A percentile compares a stretch with the other conserved stretches of the same genome.
These are phyloP conservation scores for Adoxophyes honmai DNA, from an alignment of 1,140 invertebrate species.

Conservation along the genomic window DNA sequence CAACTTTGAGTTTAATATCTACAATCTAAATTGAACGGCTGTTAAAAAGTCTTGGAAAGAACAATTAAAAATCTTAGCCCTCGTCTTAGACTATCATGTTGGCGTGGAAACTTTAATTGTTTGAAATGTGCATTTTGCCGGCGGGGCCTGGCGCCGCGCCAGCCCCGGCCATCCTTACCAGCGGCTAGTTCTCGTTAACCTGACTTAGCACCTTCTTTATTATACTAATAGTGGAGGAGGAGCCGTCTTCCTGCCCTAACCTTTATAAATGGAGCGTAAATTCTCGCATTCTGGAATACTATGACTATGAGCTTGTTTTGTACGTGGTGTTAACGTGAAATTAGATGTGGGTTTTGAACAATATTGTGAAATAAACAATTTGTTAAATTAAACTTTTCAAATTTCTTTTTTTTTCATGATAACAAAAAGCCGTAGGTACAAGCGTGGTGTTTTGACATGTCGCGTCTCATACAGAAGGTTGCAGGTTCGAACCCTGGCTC, in stretches of 20 bases:
- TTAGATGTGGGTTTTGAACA: background rate
- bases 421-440: too few relatives aligned
- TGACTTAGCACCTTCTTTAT: conserved; percentile 29
- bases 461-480: too few relatives aligned
- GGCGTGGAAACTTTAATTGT: conserved; percentile 38
- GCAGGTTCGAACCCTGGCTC: too few relatives aligned
- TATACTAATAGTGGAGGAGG: conserved; percentile 18
- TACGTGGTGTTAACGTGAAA: conserved; percentile 9
- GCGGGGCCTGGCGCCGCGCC: conserved; percentile 23
- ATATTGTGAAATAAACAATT: too few relatives aligned
- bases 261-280: conserved; percentile 12
- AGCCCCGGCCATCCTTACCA: conserved; percentile 11
- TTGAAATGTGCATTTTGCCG: conserved; percentile 32
- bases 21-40: too few relatives aligned
- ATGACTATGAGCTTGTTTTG: conserved; percentile 14
- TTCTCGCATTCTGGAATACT: conserved; percentile 11
- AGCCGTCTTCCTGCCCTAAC: conserved; percentile 5
- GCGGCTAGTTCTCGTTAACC: conserved; percentile 16
- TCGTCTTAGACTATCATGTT: conserved; percentile 3
- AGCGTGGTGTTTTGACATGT: too few relatives aligned
- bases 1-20: too few relatives aligned
- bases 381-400: too few relatives aligned
- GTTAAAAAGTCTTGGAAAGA: background rate
- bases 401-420: too few relatives aligned
- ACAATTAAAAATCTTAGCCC: conserved; percentile 2